A percentile compares a stretch with the other conserved stretches of the same genome.
Conservation (phyloP, 1,140 invertebrate genomes). For the Drosophila murphyi region DNA sequence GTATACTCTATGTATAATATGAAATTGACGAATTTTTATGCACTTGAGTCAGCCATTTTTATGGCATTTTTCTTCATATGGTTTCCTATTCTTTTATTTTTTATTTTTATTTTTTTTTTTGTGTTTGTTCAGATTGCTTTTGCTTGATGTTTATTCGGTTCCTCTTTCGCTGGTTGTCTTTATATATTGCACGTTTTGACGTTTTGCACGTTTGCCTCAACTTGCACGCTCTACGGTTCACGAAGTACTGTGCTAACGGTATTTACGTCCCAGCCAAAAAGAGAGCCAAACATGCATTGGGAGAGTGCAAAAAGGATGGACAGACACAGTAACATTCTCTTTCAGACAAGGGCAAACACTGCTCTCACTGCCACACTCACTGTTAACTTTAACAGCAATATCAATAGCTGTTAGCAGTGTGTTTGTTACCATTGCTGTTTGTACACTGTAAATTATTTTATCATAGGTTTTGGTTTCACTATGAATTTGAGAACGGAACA, state of each 20-base stretch:
- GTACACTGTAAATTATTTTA: neutral
- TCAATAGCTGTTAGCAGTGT: constrained; percentile 3
- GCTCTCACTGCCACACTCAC: constrained; percentile 2
- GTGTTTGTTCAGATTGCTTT: constrained; percentile 24
- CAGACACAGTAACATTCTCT: neutral
- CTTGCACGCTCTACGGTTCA: constrained; percentile 78
- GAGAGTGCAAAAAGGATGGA: constrained; percentile 9
- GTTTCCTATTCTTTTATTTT: neutral
- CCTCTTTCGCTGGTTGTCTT: constrained; percentile 22
- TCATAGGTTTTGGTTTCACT: neutral
- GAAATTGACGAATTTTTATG: constrained; percentile 11
- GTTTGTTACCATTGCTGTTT: neutral
- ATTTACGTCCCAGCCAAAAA: constrained; percentile 57
- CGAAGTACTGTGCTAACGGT: constrained; percentile 77
- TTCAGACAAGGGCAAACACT: constrained; percentile 16
- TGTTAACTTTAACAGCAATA: constrained; percentile 4
- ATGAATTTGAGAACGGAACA: no score
- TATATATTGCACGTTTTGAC: constrained; percentile 23
- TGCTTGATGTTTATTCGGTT: constrained; percentile 29
- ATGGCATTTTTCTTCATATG: constrained; percentile 18
- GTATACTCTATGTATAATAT: neutral
- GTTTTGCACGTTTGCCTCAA: constrained; percentile 40
- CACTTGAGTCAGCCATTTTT: constrained; percentile 50
- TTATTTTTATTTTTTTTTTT: constrained; percentile 22
- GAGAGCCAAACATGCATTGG: constrained; percentile 17